These are phyloP conservation scores for Heliocidaris erythrogramma DNA, from an alignment of 35 echinoderm and acorn worm genomes.

Conservation along the genomic window DNA sequence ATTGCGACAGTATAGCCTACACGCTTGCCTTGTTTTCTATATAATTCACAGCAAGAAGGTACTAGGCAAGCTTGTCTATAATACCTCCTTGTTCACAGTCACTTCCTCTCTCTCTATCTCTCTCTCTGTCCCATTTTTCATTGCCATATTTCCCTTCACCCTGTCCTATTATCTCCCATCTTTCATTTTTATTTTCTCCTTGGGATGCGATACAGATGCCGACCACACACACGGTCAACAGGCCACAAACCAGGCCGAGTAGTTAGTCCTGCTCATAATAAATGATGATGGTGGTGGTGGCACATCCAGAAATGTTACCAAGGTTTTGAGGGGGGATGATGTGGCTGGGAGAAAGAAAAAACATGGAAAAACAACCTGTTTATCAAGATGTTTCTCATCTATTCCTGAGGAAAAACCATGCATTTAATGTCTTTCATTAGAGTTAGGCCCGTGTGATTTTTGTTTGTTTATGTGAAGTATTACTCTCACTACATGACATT, in stretches of 20 bases:
- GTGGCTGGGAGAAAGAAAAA: not conserved
- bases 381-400: not conserved
- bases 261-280: not conserved
- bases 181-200: conserved; percentile 35
- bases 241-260: not conserved
- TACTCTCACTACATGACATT: no score
- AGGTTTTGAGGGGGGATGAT: not conserved
- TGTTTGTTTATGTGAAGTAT: no score
- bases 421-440: no score
- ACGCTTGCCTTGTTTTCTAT: not conserved
- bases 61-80: no score
- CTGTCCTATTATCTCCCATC: conserved; percentile 13
- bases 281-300: not conserved
- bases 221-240: conserved; percentile 23
- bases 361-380: not conserved
- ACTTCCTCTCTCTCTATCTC: not conserved
- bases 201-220: conserved; percentile 34
- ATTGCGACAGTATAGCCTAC: no score
- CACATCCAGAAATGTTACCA: not conserved
- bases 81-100: no score
- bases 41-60: no score
- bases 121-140: not conserved
- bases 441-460: no score
- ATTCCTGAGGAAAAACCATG: no score
- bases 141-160: not conserved